These are phyloP conservation scores for Pocillopora damicornis DNA, from an alignment of 64 coral and sea anemone genomes.

Conservation along the genomic window DNA sequence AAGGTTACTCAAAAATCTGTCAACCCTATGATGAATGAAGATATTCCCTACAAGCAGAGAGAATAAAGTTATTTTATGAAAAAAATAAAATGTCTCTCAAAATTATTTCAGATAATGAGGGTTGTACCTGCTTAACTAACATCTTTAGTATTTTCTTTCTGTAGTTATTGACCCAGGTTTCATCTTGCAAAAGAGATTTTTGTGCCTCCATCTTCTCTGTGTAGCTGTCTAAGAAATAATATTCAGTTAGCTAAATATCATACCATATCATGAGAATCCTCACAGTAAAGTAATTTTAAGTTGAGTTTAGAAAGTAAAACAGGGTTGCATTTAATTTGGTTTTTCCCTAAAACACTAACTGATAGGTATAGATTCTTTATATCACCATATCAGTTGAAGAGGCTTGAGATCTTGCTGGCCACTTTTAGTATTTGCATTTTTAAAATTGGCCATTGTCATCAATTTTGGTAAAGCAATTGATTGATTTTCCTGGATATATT, in stretches of 20 bases:
- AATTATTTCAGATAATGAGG: neutral
- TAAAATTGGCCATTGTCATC: too few relatives aligned
- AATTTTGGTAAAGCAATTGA: too few relatives aligned
- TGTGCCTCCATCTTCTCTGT: slow-evolving; percentile 41
- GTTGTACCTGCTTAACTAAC: slow-evolving; percentile 55
- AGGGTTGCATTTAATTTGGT: too few relatives aligned
- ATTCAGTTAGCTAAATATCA: neutral
- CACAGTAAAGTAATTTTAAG: neutral
- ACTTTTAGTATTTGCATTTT: too few relatives aligned
- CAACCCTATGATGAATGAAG: too few relatives aligned
- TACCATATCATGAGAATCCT: neutral
- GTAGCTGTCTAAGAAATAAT: slow-evolving; percentile 55
- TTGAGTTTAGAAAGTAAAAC: too few relatives aligned
- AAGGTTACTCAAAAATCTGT: too few relatives aligned
- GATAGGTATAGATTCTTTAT: too few relatives aligned
- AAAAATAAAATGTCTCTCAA: neutral
- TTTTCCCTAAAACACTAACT: too few relatives aligned
- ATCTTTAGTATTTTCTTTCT: slow-evolving; percentile 29
- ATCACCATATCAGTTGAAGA: too few relatives aligned
- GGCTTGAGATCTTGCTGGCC: too few relatives aligned
- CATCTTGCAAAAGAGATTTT: slow-evolving; percentile 41
- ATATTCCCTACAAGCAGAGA: neutral
- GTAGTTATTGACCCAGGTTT: slow-evolving; percentile 47
- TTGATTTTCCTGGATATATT: too few relatives aligned
- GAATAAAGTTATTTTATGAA: neutral